Base-by-base conservation (phyloP, 2,113 vertebrate genomes). In the Epinephelus cyanopodus region DNA sequence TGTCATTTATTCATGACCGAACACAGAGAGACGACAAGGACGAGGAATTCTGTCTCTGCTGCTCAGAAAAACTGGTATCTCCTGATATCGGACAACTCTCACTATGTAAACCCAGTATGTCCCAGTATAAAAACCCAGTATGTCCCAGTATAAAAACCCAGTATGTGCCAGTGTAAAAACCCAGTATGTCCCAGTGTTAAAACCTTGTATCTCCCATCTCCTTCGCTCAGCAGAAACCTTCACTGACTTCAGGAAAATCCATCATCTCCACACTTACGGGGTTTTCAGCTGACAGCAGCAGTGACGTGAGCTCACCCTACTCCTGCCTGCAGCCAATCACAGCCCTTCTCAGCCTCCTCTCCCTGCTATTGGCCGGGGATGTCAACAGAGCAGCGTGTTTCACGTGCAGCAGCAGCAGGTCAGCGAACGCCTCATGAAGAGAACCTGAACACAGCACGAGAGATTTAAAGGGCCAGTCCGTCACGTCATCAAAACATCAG, bases 261-360 rank as follows among this genome's bases (percentile, higher is more conserved):
- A 8, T 1, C 12, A 77, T 73, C 50, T 75, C 57, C 54, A 14
- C 27, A 33, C 57, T 50, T 57, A 58, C 50, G 1, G 4, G 57
- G n/a, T 66, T n/a, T 1, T 65, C 54, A 37, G 53, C 54, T 60
- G 72, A 74, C 56, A 57, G 69, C 68, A 73, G 48, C 76, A 7
- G 8, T 79, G 39, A 85, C 25, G 64, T 53, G 6, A 81, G 27
- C 81, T 89, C 84, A 89, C 79, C 79, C 85, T 81, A 74, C 86
- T 72, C 47, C 33, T 23, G 39, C 61, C 66, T 2, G 23, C 75
- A 77, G 78, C 87, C 85, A 89, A 88, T 91, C 85, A 77, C 13
- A 3, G 74, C n/a, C 23, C 42, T 61, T 58, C 29, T 66, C 85
- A 58, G 53, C 80, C 73, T 75, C 61, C 56, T 13, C 14, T 56